Evolutionary conservation across 2,113 vertebrate genomes (phyloP).

Genomic region (Rhabdomys dilectus): DNA sequence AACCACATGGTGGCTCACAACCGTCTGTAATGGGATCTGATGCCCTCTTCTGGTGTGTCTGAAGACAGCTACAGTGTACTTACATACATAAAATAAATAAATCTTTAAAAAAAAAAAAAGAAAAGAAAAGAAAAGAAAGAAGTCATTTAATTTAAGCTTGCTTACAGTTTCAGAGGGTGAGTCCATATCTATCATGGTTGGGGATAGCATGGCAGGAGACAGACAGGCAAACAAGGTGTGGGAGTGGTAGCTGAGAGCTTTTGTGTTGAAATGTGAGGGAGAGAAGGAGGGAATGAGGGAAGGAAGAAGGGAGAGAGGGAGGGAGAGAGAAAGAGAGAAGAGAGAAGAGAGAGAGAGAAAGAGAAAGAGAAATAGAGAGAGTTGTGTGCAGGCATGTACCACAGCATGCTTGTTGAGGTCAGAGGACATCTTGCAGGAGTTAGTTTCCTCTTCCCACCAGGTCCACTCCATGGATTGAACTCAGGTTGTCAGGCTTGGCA

Average conservation of each 20-base stretch:
- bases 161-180: background rate
- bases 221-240: background rate
- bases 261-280: background rate
- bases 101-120: too few species aligned
- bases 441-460: background rate
- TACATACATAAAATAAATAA: too few species aligned
- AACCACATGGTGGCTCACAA: too few species aligned
- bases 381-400: too few species aligned
- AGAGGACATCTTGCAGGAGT: background rate
- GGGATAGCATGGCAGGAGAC: background rate
- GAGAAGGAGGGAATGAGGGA: background rate
- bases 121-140: too few species aligned
- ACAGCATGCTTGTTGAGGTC: background rate
- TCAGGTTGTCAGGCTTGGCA: background rate
- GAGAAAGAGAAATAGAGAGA: background rate
- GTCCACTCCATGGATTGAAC: background rate
- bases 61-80: too few species aligned
- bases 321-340: background rate
- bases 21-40: too few species aligned
- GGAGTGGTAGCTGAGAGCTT: background rate
- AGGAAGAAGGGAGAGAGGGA: background rate
- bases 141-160: background rate
- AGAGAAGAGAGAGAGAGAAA: background rate
- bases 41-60: too few species aligned
- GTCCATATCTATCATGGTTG: background rate